Evolutionary conservation across 2,113 vertebrate genomes (phyloP).

Genomic region (Leucosticte australis): DNA sequence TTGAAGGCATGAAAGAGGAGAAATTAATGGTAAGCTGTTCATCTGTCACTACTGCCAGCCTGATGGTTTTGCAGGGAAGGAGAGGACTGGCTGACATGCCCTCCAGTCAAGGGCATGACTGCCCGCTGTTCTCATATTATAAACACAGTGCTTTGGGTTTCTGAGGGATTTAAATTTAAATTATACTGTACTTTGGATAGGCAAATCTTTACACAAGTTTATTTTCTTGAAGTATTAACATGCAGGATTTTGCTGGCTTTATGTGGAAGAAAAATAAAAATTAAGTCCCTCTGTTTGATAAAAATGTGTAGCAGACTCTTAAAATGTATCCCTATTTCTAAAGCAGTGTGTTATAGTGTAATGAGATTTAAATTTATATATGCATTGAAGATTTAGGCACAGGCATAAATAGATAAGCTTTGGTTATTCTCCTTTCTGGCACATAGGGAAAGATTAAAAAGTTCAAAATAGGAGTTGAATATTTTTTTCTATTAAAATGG

Average conservation of each 20-base stretch:
- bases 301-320: constrained; percentile 58
- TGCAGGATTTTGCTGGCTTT: constrained; percentile 60
- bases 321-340: constrained; percentile 55
- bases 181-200: constrained; percentile 65
- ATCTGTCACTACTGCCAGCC: constrained; percentile 86
- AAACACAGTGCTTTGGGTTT: constrained; percentile 72
- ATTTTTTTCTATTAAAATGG: background rate
- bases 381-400: constrained; percentile 51
- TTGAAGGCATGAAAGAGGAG: constrained; percentile 82
- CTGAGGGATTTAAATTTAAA: constrained; percentile 76
- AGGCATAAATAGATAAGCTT: constrained; percentile 41
- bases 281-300: constrained; percentile 58
- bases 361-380: constrained; percentile 68
- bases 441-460: constrained; percentile 36
- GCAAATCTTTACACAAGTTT: constrained; percentile 74
- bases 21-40: constrained; percentile 87
- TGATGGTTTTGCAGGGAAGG: constrained; percentile 77
- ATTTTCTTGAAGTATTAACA: constrained; percentile 69
- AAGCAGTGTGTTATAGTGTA: constrained; percentile 58
- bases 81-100: constrained; percentile 78
- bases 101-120: constrained; percentile 84
- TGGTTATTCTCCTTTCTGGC: constrained; percentile 51
- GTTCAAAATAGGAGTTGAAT: constrained; percentile 16
- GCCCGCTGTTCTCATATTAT: constrained; percentile 77
- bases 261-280: constrained; percentile 52